phyloP scores from a whole-genome alignment of 2,113 vertebrate genomes.

The Reinhardtius hippoglossoides region DNA sequence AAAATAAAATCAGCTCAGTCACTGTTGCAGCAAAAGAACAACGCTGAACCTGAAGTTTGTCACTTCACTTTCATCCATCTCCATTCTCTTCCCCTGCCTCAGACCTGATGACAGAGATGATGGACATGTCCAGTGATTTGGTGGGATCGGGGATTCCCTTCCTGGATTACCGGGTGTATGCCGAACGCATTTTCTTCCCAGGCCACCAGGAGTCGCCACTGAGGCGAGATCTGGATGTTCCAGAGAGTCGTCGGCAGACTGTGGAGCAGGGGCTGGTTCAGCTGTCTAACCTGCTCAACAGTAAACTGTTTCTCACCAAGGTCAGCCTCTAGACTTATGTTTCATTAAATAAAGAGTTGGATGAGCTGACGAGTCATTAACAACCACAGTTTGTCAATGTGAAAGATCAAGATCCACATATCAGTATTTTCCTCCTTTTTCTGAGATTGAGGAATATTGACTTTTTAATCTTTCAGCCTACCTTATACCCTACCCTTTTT shows the following conservation, averaged over 20 bases:
- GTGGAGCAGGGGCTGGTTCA: constrained; percentile 95
- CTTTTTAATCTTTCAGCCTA: no score
- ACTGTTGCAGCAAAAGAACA: neutral
- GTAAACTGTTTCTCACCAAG: constrained; percentile 98
- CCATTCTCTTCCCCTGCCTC: neutral
- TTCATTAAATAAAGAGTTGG: neutral
- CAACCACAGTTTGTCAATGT: neutral
- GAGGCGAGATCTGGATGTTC: constrained; percentile 91
- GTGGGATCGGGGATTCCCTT: constrained; percentile 96
- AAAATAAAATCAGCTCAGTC: neutral
- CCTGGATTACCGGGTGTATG: constrained; percentile 93
- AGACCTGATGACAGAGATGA: constrained; percentile 99
- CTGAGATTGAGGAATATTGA: neutral
- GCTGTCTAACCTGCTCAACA: constrained; percentile 96
- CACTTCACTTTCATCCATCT: neutral
- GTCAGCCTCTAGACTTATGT: constrained; percentile 65
- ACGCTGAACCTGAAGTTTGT: neutral
- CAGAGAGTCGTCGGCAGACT: constrained; percentile 89
- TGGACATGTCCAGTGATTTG: constrained; percentile 96
- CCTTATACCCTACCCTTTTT: no score
- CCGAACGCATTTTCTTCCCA: constrained; percentile 96
- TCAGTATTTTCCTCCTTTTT: neutral
- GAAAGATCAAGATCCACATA: neutral
- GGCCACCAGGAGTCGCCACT: constrained; percentile 93
- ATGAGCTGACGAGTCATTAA: no score